phyloP scores from a whole-genome alignment of 2,888 invertebrate species.

The Odontocerum albicorne region DNA sequence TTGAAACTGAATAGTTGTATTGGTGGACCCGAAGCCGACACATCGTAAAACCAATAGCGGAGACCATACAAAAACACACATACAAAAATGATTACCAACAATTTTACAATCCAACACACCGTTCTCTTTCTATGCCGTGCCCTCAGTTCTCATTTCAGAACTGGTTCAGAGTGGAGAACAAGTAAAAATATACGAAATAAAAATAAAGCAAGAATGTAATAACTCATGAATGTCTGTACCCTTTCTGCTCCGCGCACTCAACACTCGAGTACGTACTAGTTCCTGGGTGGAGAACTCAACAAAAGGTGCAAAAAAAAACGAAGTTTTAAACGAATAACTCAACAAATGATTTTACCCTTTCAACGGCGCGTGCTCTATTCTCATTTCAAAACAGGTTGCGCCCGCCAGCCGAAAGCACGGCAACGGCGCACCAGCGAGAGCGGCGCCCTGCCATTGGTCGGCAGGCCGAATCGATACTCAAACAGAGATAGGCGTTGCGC shows the following conservation, averaged over 20 bases:
- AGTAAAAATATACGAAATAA: too few species aligned
- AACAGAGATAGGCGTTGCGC: slow-evolving; percentile 59
- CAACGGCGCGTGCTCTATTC: not conserved
- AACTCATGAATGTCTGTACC: too few species aligned
- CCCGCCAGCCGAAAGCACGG: slow-evolving; percentile 42
- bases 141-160: not conserved
- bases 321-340: not conserved
- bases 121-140: not conserved
- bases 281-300: not conserved
- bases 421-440: slow-evolving; percentile 55
- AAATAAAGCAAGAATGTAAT: too few species aligned
- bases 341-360: not conserved
- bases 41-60: too few species aligned
- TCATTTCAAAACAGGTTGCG: slow-evolving; percentile 1
- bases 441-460: slow-evolving; percentile 65
- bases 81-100: too few species aligned
- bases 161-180: too few species aligned
- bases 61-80: too few species aligned
- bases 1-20: too few species aligned
- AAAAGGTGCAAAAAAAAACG: not conserved
- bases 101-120: too few species aligned
- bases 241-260: too few species aligned
- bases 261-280: too few species aligned
- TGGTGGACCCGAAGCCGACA: too few species aligned
- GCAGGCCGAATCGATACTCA: slow-evolving; percentile 65